phyloP scores from a whole-genome alignment of 2,888 invertebrate species.

The Nomada flava region DNA sequence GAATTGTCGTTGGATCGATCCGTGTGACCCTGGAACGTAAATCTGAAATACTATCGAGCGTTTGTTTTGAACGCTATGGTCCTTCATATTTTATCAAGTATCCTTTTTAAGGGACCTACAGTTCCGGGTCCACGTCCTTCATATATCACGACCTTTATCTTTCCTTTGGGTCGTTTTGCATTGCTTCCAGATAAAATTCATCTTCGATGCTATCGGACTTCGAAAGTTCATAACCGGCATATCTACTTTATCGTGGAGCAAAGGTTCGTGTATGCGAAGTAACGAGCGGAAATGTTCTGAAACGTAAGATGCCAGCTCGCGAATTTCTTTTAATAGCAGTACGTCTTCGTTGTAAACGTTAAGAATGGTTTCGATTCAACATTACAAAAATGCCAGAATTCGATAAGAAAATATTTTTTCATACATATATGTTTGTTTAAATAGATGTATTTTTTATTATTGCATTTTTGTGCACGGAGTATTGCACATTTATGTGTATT shows the following conservation, averaged over 20 bases:
- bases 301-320: too few species aligned
- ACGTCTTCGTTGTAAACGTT: too few species aligned
- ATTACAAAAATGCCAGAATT: too few species aligned
- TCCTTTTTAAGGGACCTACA: neutral
- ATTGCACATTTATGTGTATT: too few species aligned
- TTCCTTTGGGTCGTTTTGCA: conserved; percentile 19
- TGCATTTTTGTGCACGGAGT: too few species aligned
- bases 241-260: conserved; percentile 10
- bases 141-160: conserved; percentile 31
- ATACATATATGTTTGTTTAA: too few species aligned
- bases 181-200: conserved; percentile 8
- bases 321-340: too few species aligned
- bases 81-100: conserved; percentile 23
- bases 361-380: too few species aligned
- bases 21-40: neutral
- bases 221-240: neutral
- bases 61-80: conserved; percentile 29
- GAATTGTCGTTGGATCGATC: conserved; percentile 9
- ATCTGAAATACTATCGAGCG: conserved; percentile 20
- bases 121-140: neutral
- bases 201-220: neutral
- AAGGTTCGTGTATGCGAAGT: neutral
- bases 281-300: neutral
- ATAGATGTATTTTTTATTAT: too few species aligned
- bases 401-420: too few species aligned